Base-by-base conservation (phyloP, 2,113 vertebrate species). In the Ornithorhynchus anatinus region DNA sequence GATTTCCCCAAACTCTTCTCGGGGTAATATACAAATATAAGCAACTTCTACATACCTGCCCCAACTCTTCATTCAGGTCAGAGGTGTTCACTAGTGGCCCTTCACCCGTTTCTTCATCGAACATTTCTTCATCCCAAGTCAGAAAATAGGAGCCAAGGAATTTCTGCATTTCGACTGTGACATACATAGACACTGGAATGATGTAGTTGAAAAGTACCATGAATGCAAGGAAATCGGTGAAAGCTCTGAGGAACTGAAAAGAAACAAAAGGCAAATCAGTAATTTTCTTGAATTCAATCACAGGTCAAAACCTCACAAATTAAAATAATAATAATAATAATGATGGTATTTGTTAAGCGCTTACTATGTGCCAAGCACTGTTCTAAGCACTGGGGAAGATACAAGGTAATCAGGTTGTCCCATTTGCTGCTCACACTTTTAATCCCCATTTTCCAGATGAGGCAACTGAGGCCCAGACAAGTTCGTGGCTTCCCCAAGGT, bases 131-230 rank as follows among this genome's bases (percentile, higher is more conserved):
- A n/a, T 99, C 98, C 98, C 98, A 99, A 13, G 95, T 93, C 79
- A 99, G 94, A 85, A 99, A 99, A 69, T 99, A 99, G 22, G 98
- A 99, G 72, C 97, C 98, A 25, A 99, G 90, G 80, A 99, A 99
- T 90, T 99, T 99, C 92, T 99, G 98, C 98, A 99, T 98, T 93
- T 99, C 98, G 81, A 99, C 98, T 0, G 98, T 99, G 73, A 99
- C 97, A 6, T 99, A 99, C 97, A 99, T 99, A 65, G 98, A 99
- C 37, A 99, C 97, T 0, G 98, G 98, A 66, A 99, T 99, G 92
- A 99, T 99, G 93, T 99, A 99, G 93, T 99, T 99, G 89, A 99
- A 99, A 38, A 99, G 95, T 51, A 99, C 98, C 98, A 99, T 99
- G 87, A 97, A 99, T 47, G 98, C 97, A 86, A 99, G 88, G 87